Base-by-base conservation (phyloP, 2,888 invertebrate genomes). In the Papilio demoleus region DNA sequence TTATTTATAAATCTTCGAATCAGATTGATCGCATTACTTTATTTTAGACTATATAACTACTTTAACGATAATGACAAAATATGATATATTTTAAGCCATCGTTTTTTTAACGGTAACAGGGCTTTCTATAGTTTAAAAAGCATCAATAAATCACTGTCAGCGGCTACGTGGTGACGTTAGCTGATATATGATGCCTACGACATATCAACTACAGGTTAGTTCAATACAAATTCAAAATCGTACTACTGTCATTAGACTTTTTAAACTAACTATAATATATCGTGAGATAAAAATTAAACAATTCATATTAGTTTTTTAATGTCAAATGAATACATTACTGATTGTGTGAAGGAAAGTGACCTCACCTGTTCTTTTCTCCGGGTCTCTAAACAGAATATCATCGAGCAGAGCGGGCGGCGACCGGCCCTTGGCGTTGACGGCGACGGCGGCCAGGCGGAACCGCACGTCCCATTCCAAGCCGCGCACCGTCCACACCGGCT, bases 351-450 rank as follows among this genome's bases (percentile, higher is more conserved):
- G n/a, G n/a, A n/a, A n/a, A n/a, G n/a, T n/a, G n/a, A n/a, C n/a
- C 74, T 84, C 76, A 96, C 96, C 96, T 76, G 95, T 95, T 76
- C 96, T 92, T 86, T 96, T 96, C 84, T 96, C 96, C 14, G 96
- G 96, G 85, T 97, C 96, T 70, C 95, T 93, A 87, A 97, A 96
- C 64, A 96, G 95, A 76, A 97, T 94, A 85, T 97, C 97, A 81
- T 95, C 95, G 64, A 97, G 88, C 38, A 94, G 91, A 72, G 96
- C 95, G 14, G 95, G 94, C 67, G 94, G 93, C 79, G 97, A 97
- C 67, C 95, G 94, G 47, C 97, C 97, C 87, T 97, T 97, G 78
- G 95, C 94, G 93, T 97, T 97, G 79, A 95, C 94, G 36, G 97
- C 96, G 79, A 95, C 95, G 68, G 97, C 95, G 63, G 94, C 95